phyloP scores from a whole-genome alignment of 2,113 vertebrate species.

The Cromileptes altivelis region DNA sequence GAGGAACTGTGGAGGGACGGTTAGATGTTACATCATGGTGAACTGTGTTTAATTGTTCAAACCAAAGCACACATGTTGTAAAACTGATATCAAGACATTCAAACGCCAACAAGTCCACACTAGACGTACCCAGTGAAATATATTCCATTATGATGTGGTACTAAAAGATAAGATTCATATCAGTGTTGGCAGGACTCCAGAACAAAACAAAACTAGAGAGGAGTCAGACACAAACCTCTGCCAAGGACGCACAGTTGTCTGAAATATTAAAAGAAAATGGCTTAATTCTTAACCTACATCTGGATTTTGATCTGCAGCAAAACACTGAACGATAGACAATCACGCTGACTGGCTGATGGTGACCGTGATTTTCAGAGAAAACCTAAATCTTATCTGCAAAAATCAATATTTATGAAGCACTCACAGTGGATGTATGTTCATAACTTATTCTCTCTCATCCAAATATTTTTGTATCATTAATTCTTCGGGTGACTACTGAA shows the following conservation, averaged over 20 bases:
- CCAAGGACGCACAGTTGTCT: too few relatives aligned
- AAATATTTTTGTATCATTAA: background rate
- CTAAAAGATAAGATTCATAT: too few relatives aligned
- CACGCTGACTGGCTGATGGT: background rate
- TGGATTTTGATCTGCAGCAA: too few relatives aligned
- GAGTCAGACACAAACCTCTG: too few relatives aligned
- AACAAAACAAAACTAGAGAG: background rate
- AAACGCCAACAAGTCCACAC: too few relatives aligned
- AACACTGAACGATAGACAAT: too few relatives aligned
- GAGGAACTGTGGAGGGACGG: constrained; percentile 86
- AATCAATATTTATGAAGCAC: background rate
- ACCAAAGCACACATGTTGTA: background rate
- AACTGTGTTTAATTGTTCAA: too few relatives aligned
- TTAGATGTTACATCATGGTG: background rate
- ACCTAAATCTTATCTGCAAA: background rate
- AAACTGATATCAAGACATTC: background rate
- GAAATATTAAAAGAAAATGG: too few relatives aligned
- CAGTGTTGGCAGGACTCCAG: background rate
- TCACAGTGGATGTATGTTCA: background rate
- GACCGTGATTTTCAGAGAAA: background rate
- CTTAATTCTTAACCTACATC: too few relatives aligned
- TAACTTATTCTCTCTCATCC: background rate
- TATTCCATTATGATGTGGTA: too few relatives aligned
- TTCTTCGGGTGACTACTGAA: background rate
- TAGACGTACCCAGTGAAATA: background rate